Evolutionary conservation across 2,797 vertebrate species (phyloP).

Genomic region (Sitta carolinensis): DNA sequence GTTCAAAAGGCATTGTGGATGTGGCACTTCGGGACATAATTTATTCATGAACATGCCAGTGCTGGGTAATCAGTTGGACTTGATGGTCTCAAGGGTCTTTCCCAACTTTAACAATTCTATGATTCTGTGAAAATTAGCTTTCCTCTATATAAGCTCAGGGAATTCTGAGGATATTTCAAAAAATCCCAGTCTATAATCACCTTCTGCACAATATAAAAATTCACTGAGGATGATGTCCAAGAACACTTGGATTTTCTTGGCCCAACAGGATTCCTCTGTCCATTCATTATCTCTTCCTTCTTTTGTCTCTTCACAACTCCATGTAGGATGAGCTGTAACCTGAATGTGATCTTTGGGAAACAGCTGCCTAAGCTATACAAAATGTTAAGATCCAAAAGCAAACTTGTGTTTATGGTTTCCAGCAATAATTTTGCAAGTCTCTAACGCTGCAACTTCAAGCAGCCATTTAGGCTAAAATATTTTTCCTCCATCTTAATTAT

Average conservation of each 20-base stretch:
- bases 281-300: background rate
- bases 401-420: background rate
- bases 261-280: background rate
- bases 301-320: background rate
- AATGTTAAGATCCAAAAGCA: background rate
- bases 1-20: fast-evolving
- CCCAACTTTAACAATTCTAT: background rate
- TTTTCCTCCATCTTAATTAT: slow-evolving; percentile 25
- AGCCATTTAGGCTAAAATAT: background rate
- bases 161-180: background rate
- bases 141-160: background rate
- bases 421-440: background rate
- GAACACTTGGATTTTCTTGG: background rate
- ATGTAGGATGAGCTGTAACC: background rate
- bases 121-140: background rate
- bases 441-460: background rate
- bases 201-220: background rate
- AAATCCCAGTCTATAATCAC: fast-evolving
- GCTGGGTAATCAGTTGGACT: background rate
- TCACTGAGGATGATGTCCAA: background rate
- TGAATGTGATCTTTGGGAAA: background rate
- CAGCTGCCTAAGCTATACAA: background rate
- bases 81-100: background rate
- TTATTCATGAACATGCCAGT: background rate
- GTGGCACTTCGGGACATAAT: background rate